A percentile compares a stretch with the other conserved stretches of the same genome.
phyloP scores from a whole-genome alignment of 2,113 vertebrate species.

The Glareola pratincola region DNA sequence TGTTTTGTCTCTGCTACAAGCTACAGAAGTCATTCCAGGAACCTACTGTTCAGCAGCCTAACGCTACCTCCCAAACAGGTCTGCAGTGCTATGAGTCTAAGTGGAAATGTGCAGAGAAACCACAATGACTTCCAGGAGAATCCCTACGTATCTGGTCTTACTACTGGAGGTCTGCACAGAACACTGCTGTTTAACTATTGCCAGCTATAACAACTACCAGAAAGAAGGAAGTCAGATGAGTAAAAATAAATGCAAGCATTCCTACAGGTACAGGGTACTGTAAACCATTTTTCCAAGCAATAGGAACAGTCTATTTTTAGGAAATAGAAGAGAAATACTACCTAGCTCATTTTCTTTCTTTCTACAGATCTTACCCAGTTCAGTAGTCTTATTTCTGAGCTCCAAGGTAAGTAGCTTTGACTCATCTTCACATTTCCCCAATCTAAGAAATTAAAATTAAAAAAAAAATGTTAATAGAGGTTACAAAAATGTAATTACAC shows the following conservation, averaged over 20 bases:
- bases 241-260: background rate
- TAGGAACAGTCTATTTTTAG: background rate
- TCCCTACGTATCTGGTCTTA: background rate
- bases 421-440: slow-evolving; percentile 52
- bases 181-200: background rate
- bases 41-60: background rate
- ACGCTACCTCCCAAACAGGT: background rate
- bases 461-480: background rate
- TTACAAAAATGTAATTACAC: background rate
- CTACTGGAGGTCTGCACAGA: background rate
- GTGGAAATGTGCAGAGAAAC: background rate
- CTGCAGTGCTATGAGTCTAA: background rate
- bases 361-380: slow-evolving; percentile 69
- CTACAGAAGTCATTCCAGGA: background rate
- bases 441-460: slow-evolving; percentile 45
- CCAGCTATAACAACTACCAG: background rate
- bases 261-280: background rate
- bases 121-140: background rate
- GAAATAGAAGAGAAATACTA: background rate
- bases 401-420: slow-evolving; percentile 58
- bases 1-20: background rate
- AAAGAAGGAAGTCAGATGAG: background rate
- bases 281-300: background rate
- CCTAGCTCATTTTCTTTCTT: background rate
- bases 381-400: slow-evolving; percentile 65